Conservation (phyloP, 2,113 vertebrate genomes). For the Spilogale gracilis region DNA sequence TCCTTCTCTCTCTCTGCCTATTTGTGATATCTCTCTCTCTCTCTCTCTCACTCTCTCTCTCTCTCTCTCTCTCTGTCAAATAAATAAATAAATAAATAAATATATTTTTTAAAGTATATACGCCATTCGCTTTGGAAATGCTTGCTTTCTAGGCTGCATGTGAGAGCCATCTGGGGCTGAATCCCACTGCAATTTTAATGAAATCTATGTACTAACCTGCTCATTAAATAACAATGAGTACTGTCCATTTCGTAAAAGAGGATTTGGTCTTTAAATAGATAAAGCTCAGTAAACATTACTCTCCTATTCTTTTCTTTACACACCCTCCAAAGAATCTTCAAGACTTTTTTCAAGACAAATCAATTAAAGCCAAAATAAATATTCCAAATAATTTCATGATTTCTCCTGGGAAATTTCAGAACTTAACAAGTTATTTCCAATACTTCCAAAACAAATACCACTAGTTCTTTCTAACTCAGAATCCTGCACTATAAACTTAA, state of each 20-base stretch:
- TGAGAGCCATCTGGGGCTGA: not conserved
- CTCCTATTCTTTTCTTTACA: not conserved
- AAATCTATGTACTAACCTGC: not conserved
- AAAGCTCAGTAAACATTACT: not conserved
- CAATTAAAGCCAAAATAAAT: not conserved
- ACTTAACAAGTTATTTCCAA: not conserved
- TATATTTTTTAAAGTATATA: not conserved
- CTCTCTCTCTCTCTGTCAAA: too few species aligned
- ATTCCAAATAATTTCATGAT: not conserved
- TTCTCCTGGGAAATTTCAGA: not conserved
- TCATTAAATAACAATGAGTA: not conserved
- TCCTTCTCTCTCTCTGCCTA: too few species aligned
- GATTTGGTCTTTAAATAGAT: not conserved
- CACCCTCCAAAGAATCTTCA: not conserved
- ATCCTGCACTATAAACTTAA: not conserved
- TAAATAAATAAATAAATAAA: too few species aligned
- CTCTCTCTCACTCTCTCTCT: too few species aligned
- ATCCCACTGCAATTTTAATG: not conserved
- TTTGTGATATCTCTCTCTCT: too few species aligned
- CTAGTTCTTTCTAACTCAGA: not conserved
- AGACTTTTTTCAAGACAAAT: not conserved
- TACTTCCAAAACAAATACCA: slow-evolving; percentile 23
- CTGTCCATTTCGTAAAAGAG: not conserved
- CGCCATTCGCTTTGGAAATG: not conserved
- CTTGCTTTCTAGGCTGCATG: not conserved